A percentile compares a stretch with the other conserved stretches of the same genome.
Evolutionary conservation across 2,888 invertebrate genomes (phyloP).

Genomic region (Bembecia ichneumoniformis): DNA sequence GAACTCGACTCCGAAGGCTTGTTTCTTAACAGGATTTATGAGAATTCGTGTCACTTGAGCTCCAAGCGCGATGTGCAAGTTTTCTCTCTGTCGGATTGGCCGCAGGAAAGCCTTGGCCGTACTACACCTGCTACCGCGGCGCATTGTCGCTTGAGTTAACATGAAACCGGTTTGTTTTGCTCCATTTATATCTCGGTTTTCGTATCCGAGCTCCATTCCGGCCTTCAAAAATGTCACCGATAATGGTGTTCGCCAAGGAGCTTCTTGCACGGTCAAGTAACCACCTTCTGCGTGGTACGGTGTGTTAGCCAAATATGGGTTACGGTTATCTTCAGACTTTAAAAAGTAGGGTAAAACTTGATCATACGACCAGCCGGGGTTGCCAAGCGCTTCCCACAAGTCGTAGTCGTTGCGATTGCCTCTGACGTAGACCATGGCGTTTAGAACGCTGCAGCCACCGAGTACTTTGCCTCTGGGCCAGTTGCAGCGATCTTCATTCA

Average conservation of each 20-base stretch:
- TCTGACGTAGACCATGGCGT: constrained; percentile 93
- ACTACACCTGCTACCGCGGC: constrained; percentile 88
- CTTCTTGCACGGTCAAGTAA: constrained; percentile 86
- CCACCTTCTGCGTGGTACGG: constrained; percentile 85
- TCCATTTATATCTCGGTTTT: constrained; percentile 85
- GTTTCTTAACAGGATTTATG: constrained; percentile 77
- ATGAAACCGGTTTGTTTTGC: constrained; percentile 88
- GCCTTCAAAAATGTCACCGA: constrained; percentile 88
- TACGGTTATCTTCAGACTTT: constrained; percentile 90
- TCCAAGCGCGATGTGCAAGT: constrained; percentile 84
- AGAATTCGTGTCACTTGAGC: constrained; percentile 82
- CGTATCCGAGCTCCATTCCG: constrained; percentile 86
- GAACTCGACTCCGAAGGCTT: constrained; percentile 84
- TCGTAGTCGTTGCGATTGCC: constrained; percentile 91
- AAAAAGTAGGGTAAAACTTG: constrained; percentile 87
- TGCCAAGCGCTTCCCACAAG: constrained; percentile 86
- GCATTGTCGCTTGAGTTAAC: constrained; percentile 87
- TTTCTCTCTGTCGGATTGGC: constrained; percentile 82
- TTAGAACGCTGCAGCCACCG: constrained; percentile 89
- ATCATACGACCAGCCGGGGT: constrained; percentile 88
- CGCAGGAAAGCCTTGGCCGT: constrained; percentile 90
- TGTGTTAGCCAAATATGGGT: constrained; percentile 83
- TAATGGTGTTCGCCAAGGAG: constrained; percentile 86
- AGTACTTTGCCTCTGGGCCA: constrained; percentile 94
- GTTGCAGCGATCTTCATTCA: constrained; percentile 89